Base-by-base conservation (phyloP, 2,797 vertebrate species). In the Sebastes matsubarae region DNA sequence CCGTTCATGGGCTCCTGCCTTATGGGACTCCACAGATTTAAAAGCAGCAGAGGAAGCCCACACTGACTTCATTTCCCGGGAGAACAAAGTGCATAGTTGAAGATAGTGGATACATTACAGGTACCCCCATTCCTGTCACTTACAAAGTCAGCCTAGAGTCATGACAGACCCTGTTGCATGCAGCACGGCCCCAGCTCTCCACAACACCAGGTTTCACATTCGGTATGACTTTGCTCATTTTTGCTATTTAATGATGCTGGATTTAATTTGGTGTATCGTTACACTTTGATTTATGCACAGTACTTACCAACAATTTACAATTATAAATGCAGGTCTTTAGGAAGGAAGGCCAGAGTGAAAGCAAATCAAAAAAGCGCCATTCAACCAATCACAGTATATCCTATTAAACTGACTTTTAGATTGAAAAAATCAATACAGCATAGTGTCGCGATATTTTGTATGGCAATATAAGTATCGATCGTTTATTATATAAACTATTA, bases 1-100 rank as follows among this genome's bases (percentile, higher is more conserved):
- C 81, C 75, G 18, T 73, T 67, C 81, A 80, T 64, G 72, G 84
- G 72, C 64, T 83, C 75, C 66, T 81, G 78, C 80, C 85, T 90
- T 89, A 84, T 84, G 87, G 87, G 90, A 90, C 80, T 82, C 75
- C 52, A 79, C 74, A 84, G 83, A 85, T 90, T 91, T 88, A 72
- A 87, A 90, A 87, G 89, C 81, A 85, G 78, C 46, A 75, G 63
- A 83, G 79, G 80, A 86, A 84, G 79, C 85, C 81, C 81, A 83
- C 81, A 86, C 83, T 75, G 83, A 79, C 87, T 90, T 80, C 36
- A 80, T 86, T 87, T 87, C 89, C 84, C 83, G 10, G 30, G 82
- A 87, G 88, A 84, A 91, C 78, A 82, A 52, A 80, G 88, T 66
- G 57, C 54, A 81, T 57, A 54, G 70, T 60, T 72, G 73, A 70